These are phyloP conservation scores for Atta texana DNA, from an alignment of 1,140 invertebrate species.

Conservation along the genomic window DNA sequence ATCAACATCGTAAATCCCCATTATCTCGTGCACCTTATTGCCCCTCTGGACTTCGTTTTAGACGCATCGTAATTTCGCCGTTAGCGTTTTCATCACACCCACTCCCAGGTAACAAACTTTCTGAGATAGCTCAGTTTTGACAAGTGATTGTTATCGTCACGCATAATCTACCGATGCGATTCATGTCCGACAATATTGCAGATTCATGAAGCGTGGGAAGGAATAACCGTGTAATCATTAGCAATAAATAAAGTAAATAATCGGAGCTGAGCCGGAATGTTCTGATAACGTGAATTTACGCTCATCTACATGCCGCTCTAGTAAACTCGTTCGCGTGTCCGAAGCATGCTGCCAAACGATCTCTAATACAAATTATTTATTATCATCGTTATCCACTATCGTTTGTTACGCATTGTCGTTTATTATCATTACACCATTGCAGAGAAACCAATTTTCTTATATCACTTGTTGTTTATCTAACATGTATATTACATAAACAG, in stretches of 20 bases:
- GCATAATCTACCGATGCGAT: slow-evolving; percentile 1
- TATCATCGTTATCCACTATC: neutral
- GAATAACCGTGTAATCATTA: slow-evolving; percentile 13
- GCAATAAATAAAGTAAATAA: slow-evolving; percentile 39
- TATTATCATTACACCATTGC: slow-evolving; percentile 2
- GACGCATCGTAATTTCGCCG: neutral
- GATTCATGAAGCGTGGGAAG: slow-evolving; percentile 36
- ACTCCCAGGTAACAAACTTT: neutral
- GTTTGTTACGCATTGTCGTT: neutral
- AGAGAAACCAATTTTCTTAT: slow-evolving; percentile 5
- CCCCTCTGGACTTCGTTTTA: neutral
- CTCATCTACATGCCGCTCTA: neutral
- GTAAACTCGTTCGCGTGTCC: neutral
- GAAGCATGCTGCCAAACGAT: slow-evolving; percentile 2
- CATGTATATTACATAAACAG: neutral
- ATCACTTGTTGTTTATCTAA: neutral
- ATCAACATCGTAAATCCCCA: slow-evolving; percentile 26
- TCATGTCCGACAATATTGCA: neutral
- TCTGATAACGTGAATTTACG: slow-evolving; percentile 21
- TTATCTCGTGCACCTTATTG: slow-evolving; percentile 20
- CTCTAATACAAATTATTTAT: neutral
- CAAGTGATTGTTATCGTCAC: slow-evolving; percentile 34
- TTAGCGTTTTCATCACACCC: slow-evolving; percentile 29
- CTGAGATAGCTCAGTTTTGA: neutral
- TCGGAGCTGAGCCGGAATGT: neutral